These are phyloP conservation scores for Condylostylus longicornis DNA, from an alignment of 1,140 invertebrate species.

Conservation along the genomic window DNA sequence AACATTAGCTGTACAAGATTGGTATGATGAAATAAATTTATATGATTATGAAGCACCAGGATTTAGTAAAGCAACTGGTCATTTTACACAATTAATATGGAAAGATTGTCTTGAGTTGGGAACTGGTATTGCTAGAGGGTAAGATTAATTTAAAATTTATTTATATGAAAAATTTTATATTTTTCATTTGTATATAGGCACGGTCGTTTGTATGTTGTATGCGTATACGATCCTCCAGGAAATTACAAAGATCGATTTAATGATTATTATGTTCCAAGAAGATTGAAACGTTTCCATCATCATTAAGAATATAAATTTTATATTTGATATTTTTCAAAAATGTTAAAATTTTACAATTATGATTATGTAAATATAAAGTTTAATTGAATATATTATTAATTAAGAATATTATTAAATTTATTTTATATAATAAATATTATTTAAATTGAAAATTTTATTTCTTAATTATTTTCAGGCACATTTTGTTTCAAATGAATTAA, in stretches of 20 bases:
- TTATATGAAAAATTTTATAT: background rate
- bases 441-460: too few relatives aligned
- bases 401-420: too few relatives aligned
- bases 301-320: too few relatives aligned
- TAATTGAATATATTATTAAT: too few relatives aligned
- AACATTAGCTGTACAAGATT: background rate
- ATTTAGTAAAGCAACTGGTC: background rate
- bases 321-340: too few relatives aligned
- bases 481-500: too few relatives aligned
- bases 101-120: background rate
- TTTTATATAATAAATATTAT: too few relatives aligned
- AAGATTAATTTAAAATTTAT: background rate
- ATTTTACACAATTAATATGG: background rate
- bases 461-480: too few relatives aligned
- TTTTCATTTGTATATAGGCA: background rate
- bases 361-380: too few relatives aligned
- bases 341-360: too few relatives aligned
- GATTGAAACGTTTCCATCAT: too few relatives aligned
- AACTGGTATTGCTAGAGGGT: background rate
- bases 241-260: background rate
- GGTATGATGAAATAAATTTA: background rate
- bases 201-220: background rate
- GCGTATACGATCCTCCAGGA: background rate
- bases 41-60: background rate
- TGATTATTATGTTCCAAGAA: background rate